Conservation (phyloP, 2,797 vertebrate genomes). For the Melopsittacus undulatus region DNA sequence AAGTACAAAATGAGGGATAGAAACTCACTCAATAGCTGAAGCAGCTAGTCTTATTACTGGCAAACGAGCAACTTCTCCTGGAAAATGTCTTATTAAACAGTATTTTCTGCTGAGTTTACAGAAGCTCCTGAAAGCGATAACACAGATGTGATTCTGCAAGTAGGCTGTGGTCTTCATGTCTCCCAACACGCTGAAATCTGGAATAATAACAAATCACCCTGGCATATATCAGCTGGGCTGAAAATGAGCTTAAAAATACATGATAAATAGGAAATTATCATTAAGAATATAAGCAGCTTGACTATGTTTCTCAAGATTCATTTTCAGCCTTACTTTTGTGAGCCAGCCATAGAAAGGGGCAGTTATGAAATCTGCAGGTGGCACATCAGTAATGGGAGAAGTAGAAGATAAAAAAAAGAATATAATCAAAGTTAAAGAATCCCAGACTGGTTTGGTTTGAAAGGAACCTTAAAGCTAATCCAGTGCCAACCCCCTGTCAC, state of each 20-base stretch:
- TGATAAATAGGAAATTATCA: not conserved
- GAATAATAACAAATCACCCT: not conserved
- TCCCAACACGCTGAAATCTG: not conserved
- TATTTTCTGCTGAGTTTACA: conserved; percentile 27
- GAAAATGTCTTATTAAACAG: not conserved
- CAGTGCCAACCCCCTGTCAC: not conserved
- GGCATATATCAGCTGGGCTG: not conserved
- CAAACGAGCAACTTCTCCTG: not conserved
- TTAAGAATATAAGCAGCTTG: not conserved
- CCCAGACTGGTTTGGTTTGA: not conserved
- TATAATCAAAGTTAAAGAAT: not conserved
- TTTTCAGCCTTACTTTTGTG: not conserved
- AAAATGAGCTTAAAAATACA: not conserved
- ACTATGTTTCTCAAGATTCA: not conserved
- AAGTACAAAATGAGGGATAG: not conserved
- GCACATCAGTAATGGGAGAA: not conserved
- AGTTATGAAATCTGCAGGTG: fast-evolving
- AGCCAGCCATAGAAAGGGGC: not conserved
- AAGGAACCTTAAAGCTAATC: not conserved
- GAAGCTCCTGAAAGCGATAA: not conserved
- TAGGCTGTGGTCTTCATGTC: not conserved
- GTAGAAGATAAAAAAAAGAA: not conserved
- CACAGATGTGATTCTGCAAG: not conserved
- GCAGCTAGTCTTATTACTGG: not conserved
- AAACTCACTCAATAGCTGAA: not conserved